Percentiles rank a stretch among this genome's conserved stretches.
phyloP scores from a whole-genome alignment of 2,113 vertebrate genomes.

The Eira barbara region DNA sequence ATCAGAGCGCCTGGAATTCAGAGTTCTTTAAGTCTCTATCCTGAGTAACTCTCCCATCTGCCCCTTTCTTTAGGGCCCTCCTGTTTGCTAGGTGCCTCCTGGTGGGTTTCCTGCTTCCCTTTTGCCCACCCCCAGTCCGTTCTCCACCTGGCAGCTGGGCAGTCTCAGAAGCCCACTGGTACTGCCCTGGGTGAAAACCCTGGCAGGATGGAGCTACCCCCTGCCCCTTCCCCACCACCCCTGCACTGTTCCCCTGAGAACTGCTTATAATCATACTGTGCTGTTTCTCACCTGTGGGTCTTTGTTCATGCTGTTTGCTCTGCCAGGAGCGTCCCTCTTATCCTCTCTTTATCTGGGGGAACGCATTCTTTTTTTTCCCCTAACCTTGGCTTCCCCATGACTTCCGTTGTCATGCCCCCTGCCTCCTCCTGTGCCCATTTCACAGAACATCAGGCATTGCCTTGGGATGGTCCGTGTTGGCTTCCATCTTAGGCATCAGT shows the following conservation, averaged over 20 bases:
- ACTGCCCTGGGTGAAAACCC: not conserved
- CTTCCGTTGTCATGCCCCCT: not conserved
- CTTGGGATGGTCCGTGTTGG: not conserved
- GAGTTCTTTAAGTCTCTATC: not conserved
- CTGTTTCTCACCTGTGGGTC: not conserved
- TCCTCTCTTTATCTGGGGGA: not conserved
- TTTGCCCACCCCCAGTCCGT: not conserved
- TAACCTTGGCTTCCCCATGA: not conserved
- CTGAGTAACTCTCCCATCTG: not conserved
- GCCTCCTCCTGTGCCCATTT: not conserved
- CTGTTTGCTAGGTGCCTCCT: not conserved
- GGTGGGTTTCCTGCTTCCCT: not conserved
- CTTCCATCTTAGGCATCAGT: not conserved
- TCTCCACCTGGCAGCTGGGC: not conserved
- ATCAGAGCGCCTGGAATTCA: not conserved
- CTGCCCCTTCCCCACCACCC: not conserved
- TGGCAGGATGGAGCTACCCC: not conserved
- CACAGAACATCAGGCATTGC: not conserved
- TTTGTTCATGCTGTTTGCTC: not conserved
- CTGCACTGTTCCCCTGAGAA: not conserved
- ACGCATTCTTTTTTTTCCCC: not conserved
- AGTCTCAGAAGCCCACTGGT: not conserved
- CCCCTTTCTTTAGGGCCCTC: not conserved
- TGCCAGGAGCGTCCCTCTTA: too few species aligned
- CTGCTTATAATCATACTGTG: not conserved